These are phyloP conservation scores for Nettapus auritus DNA, from an alignment of 2,113 vertebrate species.

Conservation along the genomic window DNA sequence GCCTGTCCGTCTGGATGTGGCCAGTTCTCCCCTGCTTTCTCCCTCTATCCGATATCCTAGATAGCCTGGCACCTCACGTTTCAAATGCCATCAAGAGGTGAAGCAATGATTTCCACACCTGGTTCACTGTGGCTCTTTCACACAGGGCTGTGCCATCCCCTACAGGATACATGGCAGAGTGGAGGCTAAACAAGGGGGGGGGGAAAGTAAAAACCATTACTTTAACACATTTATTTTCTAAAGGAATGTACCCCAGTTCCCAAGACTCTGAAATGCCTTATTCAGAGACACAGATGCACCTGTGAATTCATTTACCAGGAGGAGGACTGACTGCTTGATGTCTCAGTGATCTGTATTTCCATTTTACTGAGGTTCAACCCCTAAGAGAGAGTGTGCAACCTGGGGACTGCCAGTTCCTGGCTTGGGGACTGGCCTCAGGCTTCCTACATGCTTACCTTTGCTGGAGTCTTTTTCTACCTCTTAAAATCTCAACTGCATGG, in stretches of 20 bases:
- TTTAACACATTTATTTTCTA: neutral
- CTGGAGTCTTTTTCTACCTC: neutral
- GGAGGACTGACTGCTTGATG: neutral
- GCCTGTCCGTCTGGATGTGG: rapidly evolving
- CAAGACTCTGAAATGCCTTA: neutral
- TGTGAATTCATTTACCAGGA: neutral
- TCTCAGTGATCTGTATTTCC: neutral
- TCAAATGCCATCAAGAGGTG: rapidly evolving
- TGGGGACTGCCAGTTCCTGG: neutral
- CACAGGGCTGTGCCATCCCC: rapidly evolving
- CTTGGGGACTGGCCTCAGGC: neutral
- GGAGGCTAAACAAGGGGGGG: rapidly evolving
- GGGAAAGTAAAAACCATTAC: neutral
- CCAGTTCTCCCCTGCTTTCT: rapidly evolving
- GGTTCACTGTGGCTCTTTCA: neutral
- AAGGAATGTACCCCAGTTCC: neutral
- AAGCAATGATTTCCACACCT: rapidly evolving
- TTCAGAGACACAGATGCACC: rapidly evolving
- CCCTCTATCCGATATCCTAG: rapidly evolving
- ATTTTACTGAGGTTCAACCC: rapidly evolving
- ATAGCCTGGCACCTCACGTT: rapidly evolving
- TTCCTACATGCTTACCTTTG: neutral
- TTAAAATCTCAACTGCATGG: neutral
- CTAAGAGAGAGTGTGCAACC: rapidly evolving
- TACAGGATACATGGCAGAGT: rapidly evolving